Evolutionary conservation across 2,113 vertebrate species (phyloP).

Genomic region (Oophaga pumilio): DNA sequence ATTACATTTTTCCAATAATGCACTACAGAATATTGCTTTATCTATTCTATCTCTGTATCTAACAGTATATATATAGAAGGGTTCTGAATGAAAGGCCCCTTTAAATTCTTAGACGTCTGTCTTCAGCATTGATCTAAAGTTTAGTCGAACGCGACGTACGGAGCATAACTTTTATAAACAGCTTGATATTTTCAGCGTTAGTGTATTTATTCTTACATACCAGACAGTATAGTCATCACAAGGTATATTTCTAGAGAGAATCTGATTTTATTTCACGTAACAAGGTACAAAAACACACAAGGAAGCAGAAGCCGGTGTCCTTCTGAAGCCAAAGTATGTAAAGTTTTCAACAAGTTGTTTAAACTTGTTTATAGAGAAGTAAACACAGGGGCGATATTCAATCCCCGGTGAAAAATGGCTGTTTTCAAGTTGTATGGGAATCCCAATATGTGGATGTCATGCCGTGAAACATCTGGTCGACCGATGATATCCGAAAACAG

Average conservation of each 20-base stretch:
- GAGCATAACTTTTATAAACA: background rate
- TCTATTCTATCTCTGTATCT: no score
- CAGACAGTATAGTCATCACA: constrained; percentile 22
- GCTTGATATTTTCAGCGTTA: background rate
- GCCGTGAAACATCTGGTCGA: constrained; percentile 65
- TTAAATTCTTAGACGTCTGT: background rate
- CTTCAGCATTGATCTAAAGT: background rate
- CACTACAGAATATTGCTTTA: background rate
- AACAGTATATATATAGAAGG: background rate
- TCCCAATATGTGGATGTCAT: constrained; percentile 64
- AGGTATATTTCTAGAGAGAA: background rate
- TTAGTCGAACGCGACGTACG: background rate
- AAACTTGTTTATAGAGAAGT: constrained; percentile 45
- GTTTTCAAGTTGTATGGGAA: constrained; percentile 22
- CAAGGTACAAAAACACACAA: constrained; percentile 37
- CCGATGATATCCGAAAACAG: constrained; percentile 67
- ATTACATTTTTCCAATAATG: background rate
- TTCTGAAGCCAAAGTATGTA: constrained; percentile 28
- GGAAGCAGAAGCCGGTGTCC: background rate
- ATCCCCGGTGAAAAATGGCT: constrained; percentile 21
- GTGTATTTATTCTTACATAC: constrained; percentile 7
- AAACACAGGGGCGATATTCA: constrained; percentile 25
- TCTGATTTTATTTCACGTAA: background rate
- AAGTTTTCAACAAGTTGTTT: constrained; percentile 42
- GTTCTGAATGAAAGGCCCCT: background rate